Conservation (phyloP, 2,113 vertebrate genomes). For the Xiphorhynchus elegans region DNA sequence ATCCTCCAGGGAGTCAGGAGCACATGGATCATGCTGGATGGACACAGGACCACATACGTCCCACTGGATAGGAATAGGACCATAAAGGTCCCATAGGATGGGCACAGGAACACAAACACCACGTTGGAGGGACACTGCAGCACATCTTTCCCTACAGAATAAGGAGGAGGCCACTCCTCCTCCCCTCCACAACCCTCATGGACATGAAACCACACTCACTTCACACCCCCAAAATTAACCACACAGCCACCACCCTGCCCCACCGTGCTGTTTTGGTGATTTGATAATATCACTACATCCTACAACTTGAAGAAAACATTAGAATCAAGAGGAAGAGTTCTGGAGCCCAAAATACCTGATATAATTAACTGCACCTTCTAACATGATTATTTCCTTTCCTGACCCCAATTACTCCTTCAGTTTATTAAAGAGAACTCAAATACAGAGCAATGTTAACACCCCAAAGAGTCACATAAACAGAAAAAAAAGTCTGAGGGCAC, state of each 20-base stretch:
- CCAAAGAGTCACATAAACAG: slow-evolving; percentile 37
- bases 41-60: not conserved
- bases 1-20: fast-evolving
- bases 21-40: fast-evolving
- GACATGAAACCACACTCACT: not conserved
- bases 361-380: slow-evolving; percentile 22
- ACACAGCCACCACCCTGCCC: not conserved
- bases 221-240: not conserved
- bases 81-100: not conserved
- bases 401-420: slow-evolving; percentile 42
- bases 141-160: not conserved
- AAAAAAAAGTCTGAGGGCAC: slow-evolving; percentile 38
- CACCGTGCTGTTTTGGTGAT: not conserved
- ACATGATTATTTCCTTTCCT: not conserved
- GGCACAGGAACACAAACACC: not conserved
- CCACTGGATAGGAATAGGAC: not conserved
- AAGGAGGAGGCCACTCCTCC: not conserved
- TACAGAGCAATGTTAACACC: not conserved
- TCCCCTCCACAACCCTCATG: fast-evolving
- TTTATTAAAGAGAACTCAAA: slow-evolving; percentile 18
- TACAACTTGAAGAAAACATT: not conserved
- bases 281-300: not conserved
- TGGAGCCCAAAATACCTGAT: not conserved
- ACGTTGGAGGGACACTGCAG: not conserved
- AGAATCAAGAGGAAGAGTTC: not conserved